Evolutionary conservation across 2,888 invertebrate genomes (phyloP).

Genomic region (Capitulum mitella): DNA sequence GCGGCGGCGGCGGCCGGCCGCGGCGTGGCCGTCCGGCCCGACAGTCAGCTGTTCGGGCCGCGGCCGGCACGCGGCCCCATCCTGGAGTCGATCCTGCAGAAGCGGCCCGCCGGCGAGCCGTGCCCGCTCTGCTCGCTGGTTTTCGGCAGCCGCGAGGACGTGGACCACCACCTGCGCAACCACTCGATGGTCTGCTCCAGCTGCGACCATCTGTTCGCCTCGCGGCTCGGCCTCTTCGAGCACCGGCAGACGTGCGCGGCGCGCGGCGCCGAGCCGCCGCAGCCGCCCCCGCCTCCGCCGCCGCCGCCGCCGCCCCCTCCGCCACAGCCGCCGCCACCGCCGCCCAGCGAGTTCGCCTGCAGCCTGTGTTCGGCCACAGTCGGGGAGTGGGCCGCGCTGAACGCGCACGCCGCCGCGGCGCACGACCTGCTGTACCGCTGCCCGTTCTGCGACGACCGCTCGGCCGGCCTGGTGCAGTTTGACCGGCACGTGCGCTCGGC

Average conservation of each 20-base stretch:
- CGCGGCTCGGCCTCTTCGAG: constrained; percentile 15
- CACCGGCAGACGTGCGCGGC: constrained; percentile 13
- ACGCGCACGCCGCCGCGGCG: background rate
- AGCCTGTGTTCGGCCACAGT: background rate
- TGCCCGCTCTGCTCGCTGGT: constrained; percentile 19
- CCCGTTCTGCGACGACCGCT: background rate
- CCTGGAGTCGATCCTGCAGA: constrained; percentile 17
- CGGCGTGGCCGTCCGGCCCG: too few relatives aligned
- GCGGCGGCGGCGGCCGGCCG: background rate
- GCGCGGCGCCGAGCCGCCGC: background rate
- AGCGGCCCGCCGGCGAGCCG: background rate
- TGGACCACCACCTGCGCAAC: constrained; percentile 9
- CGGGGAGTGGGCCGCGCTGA: background rate
- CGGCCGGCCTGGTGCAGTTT: background rate
- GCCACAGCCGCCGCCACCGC: background rate
- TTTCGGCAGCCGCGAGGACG: background rate
- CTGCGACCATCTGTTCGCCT: constrained; percentile 1
- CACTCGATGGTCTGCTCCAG: constrained; percentile 6
- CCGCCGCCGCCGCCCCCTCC: background rate
- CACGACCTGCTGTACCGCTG: constrained; percentile 24
- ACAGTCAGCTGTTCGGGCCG: background rate
- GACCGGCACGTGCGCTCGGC: background rate
- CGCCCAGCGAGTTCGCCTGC: background rate
- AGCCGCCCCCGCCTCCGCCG: background rate
- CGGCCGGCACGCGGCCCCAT: background rate